Conservation (phyloP, 2,113 vertebrate genomes). For the Ceuthmochares aereus region DNA sequence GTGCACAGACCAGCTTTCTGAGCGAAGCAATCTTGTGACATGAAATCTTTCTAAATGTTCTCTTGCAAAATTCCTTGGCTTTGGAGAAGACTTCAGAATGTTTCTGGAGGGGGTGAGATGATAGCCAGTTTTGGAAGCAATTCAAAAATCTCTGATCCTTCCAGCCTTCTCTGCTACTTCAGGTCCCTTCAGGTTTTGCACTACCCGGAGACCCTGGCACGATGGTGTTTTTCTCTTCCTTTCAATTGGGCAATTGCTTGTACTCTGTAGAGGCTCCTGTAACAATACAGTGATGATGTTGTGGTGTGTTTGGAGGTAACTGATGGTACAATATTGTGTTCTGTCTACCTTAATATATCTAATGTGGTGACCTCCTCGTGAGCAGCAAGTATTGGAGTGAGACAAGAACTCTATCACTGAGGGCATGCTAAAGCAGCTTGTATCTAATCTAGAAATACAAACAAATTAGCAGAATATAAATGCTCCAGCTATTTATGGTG, state of each 20-base stretch:
- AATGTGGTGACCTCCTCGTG: not conserved
- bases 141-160: not conserved
- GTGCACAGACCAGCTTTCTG: not conserved
- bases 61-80: not conserved
- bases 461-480: not conserved
- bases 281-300: not conserved
- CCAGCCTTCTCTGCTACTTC: not conserved
- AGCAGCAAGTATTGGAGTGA: not conserved
- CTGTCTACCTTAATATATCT: not conserved
- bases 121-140: not conserved
- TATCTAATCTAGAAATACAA: not conserved
- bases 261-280: not conserved
- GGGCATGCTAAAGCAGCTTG: not conserved
- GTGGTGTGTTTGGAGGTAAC: fast-evolving
- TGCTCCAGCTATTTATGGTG: not conserved
- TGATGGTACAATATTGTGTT: not conserved
- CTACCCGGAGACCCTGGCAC: not conserved
- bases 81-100: not conserved
- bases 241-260: not conserved
- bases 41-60: not conserved
- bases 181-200: not conserved
- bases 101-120: not conserved
- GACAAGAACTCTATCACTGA: not conserved
- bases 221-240: not conserved
- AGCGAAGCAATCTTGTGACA: not conserved